Evolutionary conservation across 2,113 vertebrate genomes (phyloP).

Genomic region (Chelonoidis abingdonii): DNA sequence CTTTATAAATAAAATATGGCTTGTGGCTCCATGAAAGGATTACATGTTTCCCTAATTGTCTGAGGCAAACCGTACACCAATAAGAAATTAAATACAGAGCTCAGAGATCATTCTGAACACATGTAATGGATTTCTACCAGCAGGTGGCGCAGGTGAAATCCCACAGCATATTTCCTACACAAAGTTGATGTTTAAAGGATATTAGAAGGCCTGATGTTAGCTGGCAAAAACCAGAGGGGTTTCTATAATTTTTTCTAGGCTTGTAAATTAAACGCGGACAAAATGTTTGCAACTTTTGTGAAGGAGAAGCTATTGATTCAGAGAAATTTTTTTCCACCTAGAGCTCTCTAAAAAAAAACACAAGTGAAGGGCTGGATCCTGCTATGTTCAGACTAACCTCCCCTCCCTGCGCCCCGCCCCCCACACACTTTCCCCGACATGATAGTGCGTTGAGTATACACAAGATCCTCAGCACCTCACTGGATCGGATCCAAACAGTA

Average conservation of each 20-base stretch:
- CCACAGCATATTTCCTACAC: neutral
- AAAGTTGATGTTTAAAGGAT: neutral
- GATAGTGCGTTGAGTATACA: neutral
- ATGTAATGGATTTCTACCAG: neutral
- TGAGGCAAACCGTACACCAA: fast-evolving
- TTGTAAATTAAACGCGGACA: neutral
- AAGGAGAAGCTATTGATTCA: neutral
- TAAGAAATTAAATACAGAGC: neutral
- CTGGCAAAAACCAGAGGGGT: fast-evolving
- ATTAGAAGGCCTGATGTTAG: neutral
- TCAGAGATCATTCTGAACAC: neutral
- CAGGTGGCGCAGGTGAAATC: neutral
- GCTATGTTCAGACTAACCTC: too few species aligned
- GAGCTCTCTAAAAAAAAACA: too few species aligned
- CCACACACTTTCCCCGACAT: neutral
- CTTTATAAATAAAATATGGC: neutral
- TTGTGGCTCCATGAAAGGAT: slow-evolving; percentile 18
- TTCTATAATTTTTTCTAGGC: neutral
- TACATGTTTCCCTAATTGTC: fast-evolving
- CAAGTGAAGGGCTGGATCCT: fast-evolving
- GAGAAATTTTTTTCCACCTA: neutral
- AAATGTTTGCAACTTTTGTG: neutral
- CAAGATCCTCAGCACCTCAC: neutral
- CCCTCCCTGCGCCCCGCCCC: too few species aligned
- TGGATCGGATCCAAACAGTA: neutral